Evolutionary conservation across 2,113 vertebrate species (phyloP), one percentile per base, ranked within the genome.

Genomic region (Furnarius figulus): DNA sequence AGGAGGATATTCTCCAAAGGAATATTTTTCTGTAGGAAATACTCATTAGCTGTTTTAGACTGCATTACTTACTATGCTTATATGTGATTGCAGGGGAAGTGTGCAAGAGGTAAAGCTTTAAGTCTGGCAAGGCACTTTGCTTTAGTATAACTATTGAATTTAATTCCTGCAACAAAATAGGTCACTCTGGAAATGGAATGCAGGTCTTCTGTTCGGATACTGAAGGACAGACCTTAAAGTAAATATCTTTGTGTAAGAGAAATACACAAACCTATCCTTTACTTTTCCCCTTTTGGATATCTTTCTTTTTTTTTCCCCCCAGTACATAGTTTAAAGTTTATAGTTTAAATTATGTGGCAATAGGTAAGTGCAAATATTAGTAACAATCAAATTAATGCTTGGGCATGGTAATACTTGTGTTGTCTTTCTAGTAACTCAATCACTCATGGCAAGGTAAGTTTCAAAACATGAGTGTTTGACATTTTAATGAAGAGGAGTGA

Each of bases 1-100:
- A 88, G 47, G 47, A 87, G 31, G 30, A 70, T 88, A 40, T 66
- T 93, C 55, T 92, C 85, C 50, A 70, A 74, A 93, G 67, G 63
- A 80, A 24, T 94, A 24, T 74, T 93, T 85, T 61, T 95, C 46
- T 59, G 76, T 83, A 27, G 79, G 63, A 95, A 92, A 83, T 80
- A 66, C 16, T 93, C 42, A 86, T 85, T 73, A 92, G 42, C 79
- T 95, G 46, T 88, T 95, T 95, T 62, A 90, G 78, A 58, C 53
- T 87, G 70, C 19, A 18, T 76, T 90, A 66, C 76, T 96, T 79
- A 53, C n/a, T 35, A 11, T 80, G 50, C 33, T 23, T 73, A 8
- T 90, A 24, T 80, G 88, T 90, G 82, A 62, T 92, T 86, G 59
- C 75, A 83, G 44, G 20, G 53, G n/a, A 83, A 83, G 37, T 49